Conservation (phyloP, 2,888 invertebrate species). For the Octodonta nipae region DNA sequence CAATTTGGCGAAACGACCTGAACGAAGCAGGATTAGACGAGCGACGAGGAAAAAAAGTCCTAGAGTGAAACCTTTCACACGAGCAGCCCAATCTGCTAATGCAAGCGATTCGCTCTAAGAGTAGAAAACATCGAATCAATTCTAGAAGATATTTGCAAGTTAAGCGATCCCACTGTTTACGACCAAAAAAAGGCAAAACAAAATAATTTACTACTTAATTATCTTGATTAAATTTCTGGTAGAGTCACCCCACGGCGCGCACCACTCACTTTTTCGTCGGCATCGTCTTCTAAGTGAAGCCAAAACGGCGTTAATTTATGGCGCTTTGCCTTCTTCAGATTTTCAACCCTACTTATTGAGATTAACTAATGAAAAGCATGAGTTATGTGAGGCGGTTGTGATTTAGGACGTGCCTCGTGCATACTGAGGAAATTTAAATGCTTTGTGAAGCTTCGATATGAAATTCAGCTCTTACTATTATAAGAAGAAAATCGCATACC, state of each 20-base stretch:
- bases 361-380: constrained; percentile 28
- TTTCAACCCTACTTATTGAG: constrained; percentile 26
- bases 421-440: too few relatives aligned
- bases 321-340: constrained; percentile 21
- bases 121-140: too few relatives aligned
- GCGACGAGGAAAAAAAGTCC: too few relatives aligned
- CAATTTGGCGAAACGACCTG: too few relatives aligned
- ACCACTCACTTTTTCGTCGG: constrained; percentile 13
- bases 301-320: constrained; percentile 18
- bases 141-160: constrained; percentile 2
- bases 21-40: too few relatives aligned
- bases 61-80: constrained; percentile 1
- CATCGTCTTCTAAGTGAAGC: constrained; percentile 15
- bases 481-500: too few relatives aligned
- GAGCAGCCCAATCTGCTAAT: neutral
- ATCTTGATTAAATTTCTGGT: constrained; percentile 15
- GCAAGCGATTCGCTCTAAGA: too few relatives aligned
- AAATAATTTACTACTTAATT: constrained; percentile 14
- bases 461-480: too few relatives aligned
- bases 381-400: constrained; percentile 17
- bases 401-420: too few relatives aligned
- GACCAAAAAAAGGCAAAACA: constrained; percentile 10
- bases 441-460: too few relatives aligned
- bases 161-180: constrained; percentile 1
- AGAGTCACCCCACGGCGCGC: constrained; percentile 8